Evolutionary conservation across 2,113 vertebrate species (phyloP).

Genomic region (Etheostoma cragini): DNA sequence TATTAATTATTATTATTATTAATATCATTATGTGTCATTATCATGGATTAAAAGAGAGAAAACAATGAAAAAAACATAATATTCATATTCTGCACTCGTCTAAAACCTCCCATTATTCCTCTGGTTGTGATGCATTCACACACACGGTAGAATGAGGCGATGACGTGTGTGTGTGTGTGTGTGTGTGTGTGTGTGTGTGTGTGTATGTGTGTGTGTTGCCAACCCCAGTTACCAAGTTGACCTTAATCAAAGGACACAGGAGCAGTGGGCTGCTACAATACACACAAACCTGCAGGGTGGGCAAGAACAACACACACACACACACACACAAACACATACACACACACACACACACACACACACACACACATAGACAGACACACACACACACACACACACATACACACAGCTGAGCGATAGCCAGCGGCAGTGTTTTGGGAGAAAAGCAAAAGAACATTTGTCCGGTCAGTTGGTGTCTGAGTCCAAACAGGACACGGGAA

Average conservation of each 20-base stretch:
- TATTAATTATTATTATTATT: no score
- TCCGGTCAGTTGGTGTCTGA: slow-evolving; percentile 66
- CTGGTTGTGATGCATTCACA: not conserved
- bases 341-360: slow-evolving; percentile 6
- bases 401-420: slow-evolving; percentile 34
- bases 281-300: slow-evolving; percentile 61
- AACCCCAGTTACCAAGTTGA: slow-evolving; percentile 62
- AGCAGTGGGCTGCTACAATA: slow-evolving; percentile 58
- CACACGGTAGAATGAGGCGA: not conserved
- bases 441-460: slow-evolving; percentile 70
- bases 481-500: slow-evolving; percentile 32
- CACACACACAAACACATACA: not conserved
- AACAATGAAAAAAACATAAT: not conserved
- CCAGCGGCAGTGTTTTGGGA: slow-evolving; percentile 59
- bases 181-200: slow-evolving; percentile 24
- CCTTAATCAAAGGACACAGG: slow-evolving; percentile 74
- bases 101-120: not conserved
- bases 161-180: slow-evolving; percentile 4
- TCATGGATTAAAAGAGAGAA: no score
- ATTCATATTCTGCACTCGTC: not conserved
- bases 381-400: slow-evolving; percentile 21
- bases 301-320: not conserved
- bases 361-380: not conserved
- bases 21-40: no score
- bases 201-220: slow-evolving; percentile 34